Conservation (phyloP, 2,113 vertebrate species). For the Syngnathus typhle region DNA sequence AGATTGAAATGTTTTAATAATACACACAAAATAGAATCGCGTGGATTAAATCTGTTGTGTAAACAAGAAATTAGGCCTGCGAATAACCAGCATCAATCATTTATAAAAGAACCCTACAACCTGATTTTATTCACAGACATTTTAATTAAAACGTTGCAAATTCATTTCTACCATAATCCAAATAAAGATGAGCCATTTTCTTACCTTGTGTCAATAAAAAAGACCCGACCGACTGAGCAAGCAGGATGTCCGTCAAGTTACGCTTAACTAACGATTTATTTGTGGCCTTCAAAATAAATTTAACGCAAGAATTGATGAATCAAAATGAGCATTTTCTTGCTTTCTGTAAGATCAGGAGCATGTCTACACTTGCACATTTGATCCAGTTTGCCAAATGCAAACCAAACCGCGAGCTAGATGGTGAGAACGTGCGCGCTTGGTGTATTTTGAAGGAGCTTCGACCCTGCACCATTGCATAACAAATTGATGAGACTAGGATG, state of each 20-base stretch:
- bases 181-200: background rate
- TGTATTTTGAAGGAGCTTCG: constrained; percentile 17
- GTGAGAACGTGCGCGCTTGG: background rate
- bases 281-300: constrained; percentile 39
- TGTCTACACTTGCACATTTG: background rate
- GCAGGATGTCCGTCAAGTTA: constrained; percentile 12
- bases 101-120: background rate
- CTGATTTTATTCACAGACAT: background rate
- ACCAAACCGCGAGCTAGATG: too few relatives aligned
- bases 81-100: background rate
- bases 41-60: constrained; percentile 5
- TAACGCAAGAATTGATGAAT: background rate
- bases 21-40: background rate
- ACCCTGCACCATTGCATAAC: background rate
- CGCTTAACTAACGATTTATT: background rate
- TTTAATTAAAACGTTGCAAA: background rate
- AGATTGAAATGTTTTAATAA: background rate
- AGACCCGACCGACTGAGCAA: constrained; percentile 19
- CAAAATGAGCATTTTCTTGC: background rate
- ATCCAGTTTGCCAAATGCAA: fast-evolving
- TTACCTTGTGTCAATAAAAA: constrained; percentile 43
- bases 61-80: constrained; percentile 29
- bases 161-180: background rate
- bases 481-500: constrained; percentile 44
- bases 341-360: background rate